Evolutionary conservation across 2,888 invertebrate species (phyloP), one percentile per base, ranked within the genome.

Genomic region (Drosophila seclusa): DNA sequence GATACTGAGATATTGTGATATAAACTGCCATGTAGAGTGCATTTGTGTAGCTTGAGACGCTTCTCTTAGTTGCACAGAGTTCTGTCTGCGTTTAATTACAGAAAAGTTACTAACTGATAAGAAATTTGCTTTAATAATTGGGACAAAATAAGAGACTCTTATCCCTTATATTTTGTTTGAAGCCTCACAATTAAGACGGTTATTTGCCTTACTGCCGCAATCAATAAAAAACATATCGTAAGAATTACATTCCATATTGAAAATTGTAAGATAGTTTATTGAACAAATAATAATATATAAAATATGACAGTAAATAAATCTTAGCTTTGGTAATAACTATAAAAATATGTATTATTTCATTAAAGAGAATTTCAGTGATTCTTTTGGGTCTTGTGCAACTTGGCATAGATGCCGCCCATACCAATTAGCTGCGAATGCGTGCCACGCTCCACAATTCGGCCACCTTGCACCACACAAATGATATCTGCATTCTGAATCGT

Each of bases 401-500:
- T 94, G 32, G 96, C 95, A 90, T 96, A 96, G 29, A 95, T 94
- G 0, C 96, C 96, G 67, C 94, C 94, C 13, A 94, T 94, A 0
- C 94, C 93, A 80, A 98, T 95, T 1, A 98, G 94, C 83, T 97
- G 95, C 52, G 94, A 94, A 90, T 97, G 98, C 0, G 95, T 96
- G 29, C 98, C 98, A 79, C 94, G 94, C 91, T 98, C 98, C 0
- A 95, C 95, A 8, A 98, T 95, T 34, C 93, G 94, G 74, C 98
- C 98, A 57, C 95, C 94, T 90, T 96, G 95, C 31, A 98, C 93
- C 13, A 98, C 98, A 86, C 96, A 96, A 82, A 98, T 98, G 78
- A 96, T 93, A 92, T 98, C 96, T 0, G 97, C 97, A 92, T 96
- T 96, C 92, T 96, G 95, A 73, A 98, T 95, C 24, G 98, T 97